phyloP scores from a whole-genome alignment of 2,888 invertebrate genomes.

The Drosophila affinis region DNA sequence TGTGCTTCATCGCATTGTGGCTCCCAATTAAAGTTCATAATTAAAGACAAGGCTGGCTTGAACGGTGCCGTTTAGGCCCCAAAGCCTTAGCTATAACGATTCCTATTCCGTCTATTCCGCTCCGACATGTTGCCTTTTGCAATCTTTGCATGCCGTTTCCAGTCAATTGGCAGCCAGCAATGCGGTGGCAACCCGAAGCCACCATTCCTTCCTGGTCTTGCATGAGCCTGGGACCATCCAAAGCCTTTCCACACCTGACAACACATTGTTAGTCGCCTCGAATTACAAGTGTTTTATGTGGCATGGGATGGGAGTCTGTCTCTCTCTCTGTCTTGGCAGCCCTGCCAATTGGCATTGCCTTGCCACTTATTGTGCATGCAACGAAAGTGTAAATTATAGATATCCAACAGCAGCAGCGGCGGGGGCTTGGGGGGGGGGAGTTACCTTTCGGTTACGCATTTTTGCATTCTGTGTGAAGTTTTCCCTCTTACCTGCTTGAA shows the following conservation, averaged over 20 bases:
- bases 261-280: slow-evolving; percentile 70
- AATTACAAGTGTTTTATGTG: slow-evolving; percentile 68
- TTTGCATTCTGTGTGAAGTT: slow-evolving; percentile 61
- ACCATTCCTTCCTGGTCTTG: slow-evolving; percentile 64
- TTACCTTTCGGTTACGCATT: slow-evolving; percentile 64
- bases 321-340: slow-evolving; percentile 41
- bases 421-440: slow-evolving; percentile 6
- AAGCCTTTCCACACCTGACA: slow-evolving; percentile 34
- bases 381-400: slow-evolving; percentile 55
- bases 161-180: slow-evolving; percentile 46
- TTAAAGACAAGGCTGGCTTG: slow-evolving; percentile 47
- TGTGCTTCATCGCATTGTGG: slow-evolving; percentile 33
- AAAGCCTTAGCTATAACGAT: background rate
- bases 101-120: background rate
- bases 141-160: slow-evolving; percentile 56
- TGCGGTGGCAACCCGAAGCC: too few species aligned
- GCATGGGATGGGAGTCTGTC: slow-evolving; percentile 50
- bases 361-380: slow-evolving; percentile 38
- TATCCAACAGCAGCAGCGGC: slow-evolving; percentile 1
- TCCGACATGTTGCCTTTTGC: slow-evolving; percentile 34
- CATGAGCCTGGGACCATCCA: slow-evolving; percentile 43
- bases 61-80: slow-evolving; percentile 41
- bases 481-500: slow-evolving; percentile 56
- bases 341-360: slow-evolving; percentile 57
- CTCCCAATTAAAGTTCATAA: slow-evolving; percentile 60